Conservation (phyloP, 2,113 vertebrate species). For the Sarotherodon lohbergeri region DNA sequence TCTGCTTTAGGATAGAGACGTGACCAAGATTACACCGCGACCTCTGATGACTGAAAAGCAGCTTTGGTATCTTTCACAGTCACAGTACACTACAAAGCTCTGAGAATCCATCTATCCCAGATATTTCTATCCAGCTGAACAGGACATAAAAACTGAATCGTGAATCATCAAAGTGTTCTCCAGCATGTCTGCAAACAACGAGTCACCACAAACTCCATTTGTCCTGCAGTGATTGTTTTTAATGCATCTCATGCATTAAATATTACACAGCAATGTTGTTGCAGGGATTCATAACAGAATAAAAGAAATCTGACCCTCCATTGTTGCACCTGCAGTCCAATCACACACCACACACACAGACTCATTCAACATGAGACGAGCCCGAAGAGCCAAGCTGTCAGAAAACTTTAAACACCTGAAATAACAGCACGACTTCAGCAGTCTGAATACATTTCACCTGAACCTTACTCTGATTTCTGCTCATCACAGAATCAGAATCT, state of each 20-base stretch:
- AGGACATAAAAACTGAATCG: neutral
- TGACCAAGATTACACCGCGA: too few relatives aligned
- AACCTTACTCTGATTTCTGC: neutral
- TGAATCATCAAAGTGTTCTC: neutral
- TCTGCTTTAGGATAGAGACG: neutral
- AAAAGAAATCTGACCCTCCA: neutral
- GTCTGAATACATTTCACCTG: too few relatives aligned
- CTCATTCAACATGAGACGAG: neutral
- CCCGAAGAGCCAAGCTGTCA: neutral
- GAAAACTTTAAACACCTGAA: neutral
- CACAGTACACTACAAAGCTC: neutral
- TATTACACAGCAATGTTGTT: neutral
- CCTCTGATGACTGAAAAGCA: neutral
- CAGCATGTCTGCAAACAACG: neutral
- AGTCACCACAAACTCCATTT: neutral
- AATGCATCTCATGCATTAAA: neutral
- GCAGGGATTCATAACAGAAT: neutral
- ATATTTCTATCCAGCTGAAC: neutral
- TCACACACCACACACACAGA: neutral
- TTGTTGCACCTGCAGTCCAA: neutral
- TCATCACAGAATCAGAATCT: neutral
- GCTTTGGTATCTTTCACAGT: neutral
- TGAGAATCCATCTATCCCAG: fast-evolving
- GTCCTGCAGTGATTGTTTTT: neutral
- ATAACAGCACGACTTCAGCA: neutral